Conservation (phyloP, 64 coral and sea anemone species). For the Porites lutea region DNA sequence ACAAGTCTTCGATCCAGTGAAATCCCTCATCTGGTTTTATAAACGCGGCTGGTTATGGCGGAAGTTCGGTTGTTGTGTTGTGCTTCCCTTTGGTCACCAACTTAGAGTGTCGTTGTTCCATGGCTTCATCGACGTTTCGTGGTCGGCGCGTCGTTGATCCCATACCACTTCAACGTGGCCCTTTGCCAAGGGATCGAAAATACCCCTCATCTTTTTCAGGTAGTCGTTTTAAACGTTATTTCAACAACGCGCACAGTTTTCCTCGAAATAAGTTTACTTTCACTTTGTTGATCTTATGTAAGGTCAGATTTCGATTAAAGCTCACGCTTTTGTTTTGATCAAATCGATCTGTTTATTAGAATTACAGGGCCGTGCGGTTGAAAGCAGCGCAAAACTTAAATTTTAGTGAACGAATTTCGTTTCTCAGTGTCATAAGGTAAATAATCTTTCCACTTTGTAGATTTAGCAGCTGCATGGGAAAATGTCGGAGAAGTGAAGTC, state of each 20-base stretch:
- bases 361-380: not conserved
- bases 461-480: slow-evolving; percentile 71
- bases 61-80: slow-evolving; percentile 55
- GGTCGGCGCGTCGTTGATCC: slow-evolving; percentile 68
- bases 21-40: slow-evolving; percentile 12
- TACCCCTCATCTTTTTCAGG: slow-evolving; percentile 58
- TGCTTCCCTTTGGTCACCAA: slow-evolving; percentile 4
- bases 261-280: not conserved
- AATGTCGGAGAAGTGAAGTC: slow-evolving; percentile 70
- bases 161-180: slow-evolving; percentile 53
- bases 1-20: not conserved
- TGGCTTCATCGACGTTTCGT: slow-evolving; percentile 71
- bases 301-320: not conserved
- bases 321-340: slow-evolving; percentile 33
- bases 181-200: slow-evolving; percentile 47
- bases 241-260: not conserved
- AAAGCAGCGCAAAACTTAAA: not conserved
- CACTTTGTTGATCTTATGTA: not conserved
- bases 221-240: not conserved
- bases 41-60: slow-evolving; percentile 1
- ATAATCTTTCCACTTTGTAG: not conserved
- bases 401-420: not conserved
- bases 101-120: slow-evolving; percentile 4
- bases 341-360: slow-evolving; percentile 8
- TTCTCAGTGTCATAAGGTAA: not conserved